Percentiles rank a stretch among this genome's conserved stretches.
phyloP scores from a whole-genome alignment of 2,888 invertebrate genomes.

The Dryadula phaetusa region DNA sequence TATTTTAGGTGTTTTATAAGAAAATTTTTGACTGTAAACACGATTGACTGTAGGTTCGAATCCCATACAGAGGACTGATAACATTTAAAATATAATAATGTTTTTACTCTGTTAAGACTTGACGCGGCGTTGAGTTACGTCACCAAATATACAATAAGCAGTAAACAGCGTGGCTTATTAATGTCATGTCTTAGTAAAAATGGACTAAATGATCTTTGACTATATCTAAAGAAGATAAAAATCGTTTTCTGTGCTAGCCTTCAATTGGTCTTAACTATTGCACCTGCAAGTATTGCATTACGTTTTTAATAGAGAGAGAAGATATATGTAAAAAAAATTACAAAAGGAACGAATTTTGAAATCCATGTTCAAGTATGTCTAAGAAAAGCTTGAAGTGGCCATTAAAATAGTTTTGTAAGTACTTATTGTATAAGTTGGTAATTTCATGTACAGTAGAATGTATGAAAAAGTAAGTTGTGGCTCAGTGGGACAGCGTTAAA shows the following conservation, averaged over 20 bases:
- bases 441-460: too few species aligned
- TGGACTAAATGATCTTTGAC: too few species aligned
- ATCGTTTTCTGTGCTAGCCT: background rate
- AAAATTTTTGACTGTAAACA: too few species aligned
- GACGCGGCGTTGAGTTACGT: too few species aligned
- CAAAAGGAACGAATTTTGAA: background rate
- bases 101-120: too few species aligned
- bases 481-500: too few species aligned
- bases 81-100: too few species aligned
- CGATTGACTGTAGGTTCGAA: background rate
- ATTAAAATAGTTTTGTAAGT: constrained; percentile 22
- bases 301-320: constrained; percentile 6
- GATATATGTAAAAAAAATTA: background rate
- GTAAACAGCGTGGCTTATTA: too few species aligned
- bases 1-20: background rate
- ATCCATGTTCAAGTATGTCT: background rate
- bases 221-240: background rate
- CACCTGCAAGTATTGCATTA: constrained; percentile 11
- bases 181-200: too few species aligned
- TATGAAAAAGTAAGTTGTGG: too few species aligned
- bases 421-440: constrained; percentile 1
- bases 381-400: background rate
- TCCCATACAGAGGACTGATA: too few species aligned
- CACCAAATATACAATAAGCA: too few species aligned
- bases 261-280: constrained; percentile 7